Evolutionary conservation across 2,113 vertebrate genomes (phyloP).

Genomic region (Tor tambroides): DNA sequence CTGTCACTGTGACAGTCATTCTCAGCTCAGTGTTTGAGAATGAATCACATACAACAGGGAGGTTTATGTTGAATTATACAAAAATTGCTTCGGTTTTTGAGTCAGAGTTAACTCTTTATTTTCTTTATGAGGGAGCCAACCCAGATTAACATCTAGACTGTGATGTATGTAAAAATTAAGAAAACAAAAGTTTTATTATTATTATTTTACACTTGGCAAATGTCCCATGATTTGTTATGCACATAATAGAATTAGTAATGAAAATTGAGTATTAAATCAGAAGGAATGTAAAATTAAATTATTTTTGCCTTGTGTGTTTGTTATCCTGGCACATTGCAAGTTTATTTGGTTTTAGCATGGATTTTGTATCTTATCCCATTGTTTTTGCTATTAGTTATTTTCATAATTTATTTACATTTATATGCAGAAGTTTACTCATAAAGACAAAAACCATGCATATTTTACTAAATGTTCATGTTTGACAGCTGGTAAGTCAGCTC

Average conservation of each 20-base stretch:
- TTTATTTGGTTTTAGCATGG: not conserved
- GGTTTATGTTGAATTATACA: slow-evolving; percentile 6
- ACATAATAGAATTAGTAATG: not conserved
- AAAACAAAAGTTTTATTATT: not conserved
- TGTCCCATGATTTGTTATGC: not conserved
- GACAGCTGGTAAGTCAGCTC: not conserved
- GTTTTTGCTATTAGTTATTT: not conserved
- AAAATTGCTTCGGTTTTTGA: not conserved
- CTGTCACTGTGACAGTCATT: not conserved
- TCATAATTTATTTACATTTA: not conserved
- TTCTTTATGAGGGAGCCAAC: too few species aligned
- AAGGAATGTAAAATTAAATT: not conserved
- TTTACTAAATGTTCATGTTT: not conserved
- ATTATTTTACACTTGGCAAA: not conserved
- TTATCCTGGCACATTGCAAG: not conserved
- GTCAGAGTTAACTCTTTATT: not conserved
- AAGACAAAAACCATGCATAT: not conserved
- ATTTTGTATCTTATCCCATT: not conserved
- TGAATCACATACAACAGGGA: not conserved
- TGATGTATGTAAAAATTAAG: not conserved
- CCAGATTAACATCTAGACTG: not conserved
- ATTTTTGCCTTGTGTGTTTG: too few species aligned
- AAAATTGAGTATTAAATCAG: not conserved
- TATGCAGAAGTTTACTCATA: not conserved
- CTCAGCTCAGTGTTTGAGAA: slow-evolving; percentile 9